Evolutionary conservation across 2,888 invertebrate species (phyloP).

Genomic region (Hyppa rectilinea): DNA sequence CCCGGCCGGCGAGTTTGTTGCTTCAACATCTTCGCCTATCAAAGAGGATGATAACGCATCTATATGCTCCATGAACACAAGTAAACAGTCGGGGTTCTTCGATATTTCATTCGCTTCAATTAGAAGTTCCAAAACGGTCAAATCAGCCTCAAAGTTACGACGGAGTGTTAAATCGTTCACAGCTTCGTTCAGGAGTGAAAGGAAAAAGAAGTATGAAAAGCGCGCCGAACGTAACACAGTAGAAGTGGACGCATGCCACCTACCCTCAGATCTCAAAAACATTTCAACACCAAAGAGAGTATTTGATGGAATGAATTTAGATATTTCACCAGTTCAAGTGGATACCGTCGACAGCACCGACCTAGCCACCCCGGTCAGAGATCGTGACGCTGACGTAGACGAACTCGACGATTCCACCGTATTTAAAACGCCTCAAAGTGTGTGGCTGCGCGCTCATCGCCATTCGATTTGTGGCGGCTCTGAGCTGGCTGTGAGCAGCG

Average conservation of each 20-base stretch:
- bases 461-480: conserved; percentile 82
- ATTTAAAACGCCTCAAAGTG: conserved; percentile 86
- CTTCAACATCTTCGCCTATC: conserved; percentile 87
- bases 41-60: conserved; percentile 87
- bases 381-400: conserved; percentile 75
- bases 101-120: conserved; percentile 88
- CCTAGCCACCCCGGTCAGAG: conserved; percentile 73
- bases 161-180: conserved; percentile 89
- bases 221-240: conserved; percentile 84
- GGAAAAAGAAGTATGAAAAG: conserved; percentile 89
- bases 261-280: conserved; percentile 79
- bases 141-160: conserved; percentile 87
- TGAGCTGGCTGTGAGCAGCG: conserved; percentile 70
- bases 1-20: conserved; percentile 85
- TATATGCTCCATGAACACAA: conserved; percentile 86
- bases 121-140: conserved; percentile 85
- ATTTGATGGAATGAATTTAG: conserved; percentile 83
- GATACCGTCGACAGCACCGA: conserved; percentile 87
- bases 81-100: conserved; percentile 88
- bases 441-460: conserved; percentile 82
- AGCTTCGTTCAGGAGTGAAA: conserved; percentile 89
- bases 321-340: conserved; percentile 87
- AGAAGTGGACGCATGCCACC: conserved; percentile 83
- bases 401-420: conserved; percentile 84
- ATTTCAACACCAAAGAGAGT: conserved; percentile 84